Percentiles rank a stretch among this genome's conserved stretches.
phyloP scores from a whole-genome alignment of 2,888 invertebrate genomes.

The Onchidella celtica region DNA sequence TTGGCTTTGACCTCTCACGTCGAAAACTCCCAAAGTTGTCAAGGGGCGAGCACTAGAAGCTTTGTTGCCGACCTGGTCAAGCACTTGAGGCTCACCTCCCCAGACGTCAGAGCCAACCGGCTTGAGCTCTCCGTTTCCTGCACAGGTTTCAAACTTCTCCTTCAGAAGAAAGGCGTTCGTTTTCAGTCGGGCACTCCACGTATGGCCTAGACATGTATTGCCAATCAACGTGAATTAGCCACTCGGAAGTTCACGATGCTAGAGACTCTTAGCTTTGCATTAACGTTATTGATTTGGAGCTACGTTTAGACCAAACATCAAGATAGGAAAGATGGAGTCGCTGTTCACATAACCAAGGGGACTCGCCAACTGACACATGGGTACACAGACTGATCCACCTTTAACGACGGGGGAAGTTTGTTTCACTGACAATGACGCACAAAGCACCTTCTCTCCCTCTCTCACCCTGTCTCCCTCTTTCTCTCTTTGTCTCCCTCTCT shows the following conservation, averaged over 20 bases:
- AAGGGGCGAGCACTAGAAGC: too few species aligned
- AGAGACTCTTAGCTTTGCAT: conserved; percentile 38
- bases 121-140: conserved; percentile 36
- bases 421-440: too few species aligned
- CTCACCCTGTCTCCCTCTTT: too few species aligned
- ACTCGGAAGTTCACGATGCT: conserved; percentile 44
- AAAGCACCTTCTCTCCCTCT: too few species aligned
- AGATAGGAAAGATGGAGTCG: neutral
- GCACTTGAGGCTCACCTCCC: conserved; percentile 30
- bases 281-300: conserved; percentile 33
- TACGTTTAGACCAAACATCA: conserved; percentile 14
- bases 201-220: conserved; percentile 48
- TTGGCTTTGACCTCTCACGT: too few species aligned
- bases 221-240: conserved; percentile 48
- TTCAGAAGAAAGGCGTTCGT: conserved; percentile 34
- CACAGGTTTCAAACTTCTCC: conserved; percentile 27
- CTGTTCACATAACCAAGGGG: conserved; percentile 14
- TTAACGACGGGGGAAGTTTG: neutral
- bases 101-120: conserved; percentile 19
- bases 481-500: too few species aligned
- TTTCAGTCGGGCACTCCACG: conserved; percentile 37
- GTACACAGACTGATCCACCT: neutral
- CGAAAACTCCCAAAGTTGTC: too few species aligned
- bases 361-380: neutral
- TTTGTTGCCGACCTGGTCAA: too few species aligned